A percentile compares a stretch with the other conserved stretches of the same genome.
Conservation (phyloP, 30 jellyfish, hydroid and myxozoan species). For the Mastigias papua region DNA sequence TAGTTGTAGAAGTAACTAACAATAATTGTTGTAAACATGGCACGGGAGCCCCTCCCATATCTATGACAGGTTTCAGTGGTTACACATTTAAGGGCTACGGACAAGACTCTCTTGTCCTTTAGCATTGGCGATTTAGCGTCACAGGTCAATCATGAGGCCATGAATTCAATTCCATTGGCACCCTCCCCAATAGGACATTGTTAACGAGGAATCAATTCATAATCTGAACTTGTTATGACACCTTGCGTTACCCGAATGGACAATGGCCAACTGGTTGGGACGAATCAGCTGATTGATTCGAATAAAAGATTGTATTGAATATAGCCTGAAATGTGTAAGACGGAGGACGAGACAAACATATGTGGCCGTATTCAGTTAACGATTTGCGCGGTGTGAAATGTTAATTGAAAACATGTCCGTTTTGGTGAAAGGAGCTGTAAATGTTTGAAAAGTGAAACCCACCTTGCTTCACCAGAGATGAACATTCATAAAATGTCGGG, state of each 20-base stretch:
- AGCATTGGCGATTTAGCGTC: not conserved
- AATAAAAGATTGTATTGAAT: not conserved
- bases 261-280: not conserved
- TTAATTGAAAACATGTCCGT: not conserved
- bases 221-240: not conserved
- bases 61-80: too few species aligned
- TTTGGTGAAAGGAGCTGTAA: too few species aligned
- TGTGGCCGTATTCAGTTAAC: not conserved
- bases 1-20: too few species aligned
- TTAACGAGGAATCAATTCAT: not conserved
- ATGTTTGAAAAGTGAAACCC: too few species aligned
- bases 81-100: too few species aligned
- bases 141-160: not conserved
- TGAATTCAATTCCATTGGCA: not conserved
- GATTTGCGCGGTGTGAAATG: not conserved
- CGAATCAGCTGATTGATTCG: constrained; percentile 1
- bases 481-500: too few species aligned
- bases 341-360: not conserved
- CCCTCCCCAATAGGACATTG: not conserved
- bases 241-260: not conserved
- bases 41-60: too few species aligned
- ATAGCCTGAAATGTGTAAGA: not conserved
- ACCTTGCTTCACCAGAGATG: too few species aligned
- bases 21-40: too few species aligned
- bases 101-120: not conserved